These are phyloP conservation scores for Tetheella fluctuosa DNA, from an alignment of 2,888 invertebrate genomes.

Conservation along the genomic window DNA sequence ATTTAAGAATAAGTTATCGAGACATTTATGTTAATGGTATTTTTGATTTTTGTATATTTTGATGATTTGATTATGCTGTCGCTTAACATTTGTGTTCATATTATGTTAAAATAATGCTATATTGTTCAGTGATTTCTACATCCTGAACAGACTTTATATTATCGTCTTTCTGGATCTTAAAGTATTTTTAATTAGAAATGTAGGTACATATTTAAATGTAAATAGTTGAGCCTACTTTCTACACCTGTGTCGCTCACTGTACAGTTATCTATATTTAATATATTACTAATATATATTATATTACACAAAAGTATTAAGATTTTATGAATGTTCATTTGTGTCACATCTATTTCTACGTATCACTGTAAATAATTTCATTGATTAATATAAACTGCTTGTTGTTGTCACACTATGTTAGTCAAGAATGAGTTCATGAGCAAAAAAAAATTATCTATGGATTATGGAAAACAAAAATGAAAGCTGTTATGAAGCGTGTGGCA, in stretches of 20 bases:
- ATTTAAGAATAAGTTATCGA: no score
- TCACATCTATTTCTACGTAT: constrained; percentile 22
- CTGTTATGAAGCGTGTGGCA: constrained; percentile 12
- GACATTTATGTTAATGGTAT: no score
- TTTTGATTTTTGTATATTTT: neutral
- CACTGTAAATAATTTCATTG: constrained; percentile 10
- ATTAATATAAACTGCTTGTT: constrained; percentile 9
- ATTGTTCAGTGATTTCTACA: neutral
- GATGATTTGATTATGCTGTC: neutral
- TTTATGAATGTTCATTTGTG: constrained; percentile 38
- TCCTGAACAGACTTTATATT: neutral
- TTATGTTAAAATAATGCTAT: neutral
- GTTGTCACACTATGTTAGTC: constrained; percentile 9
- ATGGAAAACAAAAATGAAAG: neutral
- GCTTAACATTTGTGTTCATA: neutral
- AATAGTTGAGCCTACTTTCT: constrained; percentile 69
- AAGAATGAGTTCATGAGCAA: neutral
- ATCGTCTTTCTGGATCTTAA: constrained; percentile 15
- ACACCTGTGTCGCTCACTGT: constrained; percentile 81
- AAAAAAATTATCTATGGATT: neutral
- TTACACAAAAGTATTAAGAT: constrained; percentile 36
- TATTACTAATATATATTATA: constrained; percentile 36
- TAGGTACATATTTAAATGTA: constrained; percentile 60
- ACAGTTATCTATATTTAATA: constrained; percentile 57
- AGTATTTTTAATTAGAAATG: constrained; percentile 42